phyloP scores from a whole-genome alignment of 2,888 invertebrate species.

The Lottia gigantea region DNA sequence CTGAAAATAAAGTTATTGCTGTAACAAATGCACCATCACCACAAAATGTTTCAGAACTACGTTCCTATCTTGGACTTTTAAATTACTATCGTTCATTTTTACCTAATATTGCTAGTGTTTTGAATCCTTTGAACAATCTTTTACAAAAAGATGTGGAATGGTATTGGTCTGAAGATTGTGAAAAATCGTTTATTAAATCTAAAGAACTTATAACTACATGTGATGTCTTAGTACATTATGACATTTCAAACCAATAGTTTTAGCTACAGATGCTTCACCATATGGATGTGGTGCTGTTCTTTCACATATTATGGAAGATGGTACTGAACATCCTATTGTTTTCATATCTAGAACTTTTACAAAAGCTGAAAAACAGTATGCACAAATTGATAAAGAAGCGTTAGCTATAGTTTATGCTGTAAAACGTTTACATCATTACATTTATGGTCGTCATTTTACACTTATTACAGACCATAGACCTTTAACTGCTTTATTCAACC shows the following conservation, averaged over 20 bases:
- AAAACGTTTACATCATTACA: conserved; percentile 37
- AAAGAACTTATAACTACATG: conserved; percentile 37
- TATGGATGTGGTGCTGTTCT: conserved; percentile 39
- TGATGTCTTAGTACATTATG: conserved; percentile 42
- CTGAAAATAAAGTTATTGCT: conserved; percentile 38
- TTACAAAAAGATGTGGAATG: conserved; percentile 34
- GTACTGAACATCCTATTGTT: conserved; percentile 20
- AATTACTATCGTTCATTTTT: conserved; percentile 16
- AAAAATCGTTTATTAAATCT: conserved; percentile 28
- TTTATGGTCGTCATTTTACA: conserved; percentile 34
- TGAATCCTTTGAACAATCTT: conserved; percentile 20
- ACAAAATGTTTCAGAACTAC: conserved; percentile 40
- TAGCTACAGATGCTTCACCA: conserved; percentile 64
- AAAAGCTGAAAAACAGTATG: conserved; percentile 29
- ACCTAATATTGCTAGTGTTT: conserved; percentile 11
- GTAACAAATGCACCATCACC: conserved; percentile 45
- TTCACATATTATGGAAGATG: conserved; percentile 48
- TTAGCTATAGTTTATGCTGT: conserved; percentile 33
- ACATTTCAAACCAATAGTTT: conserved; percentile 45
- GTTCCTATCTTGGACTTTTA: conserved; percentile 30
- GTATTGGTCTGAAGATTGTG: conserved; percentile 24
- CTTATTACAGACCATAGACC: conserved; percentile 67
- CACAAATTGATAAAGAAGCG: conserved; percentile 34
- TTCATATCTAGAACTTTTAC: conserved; percentile 15
- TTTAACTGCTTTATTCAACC: conserved; percentile 59